Evolutionary conservation across 2,113 vertebrate genomes (phyloP), one percentile per base, ranked within the genome.

Genomic region (Upupa epops): DNA sequence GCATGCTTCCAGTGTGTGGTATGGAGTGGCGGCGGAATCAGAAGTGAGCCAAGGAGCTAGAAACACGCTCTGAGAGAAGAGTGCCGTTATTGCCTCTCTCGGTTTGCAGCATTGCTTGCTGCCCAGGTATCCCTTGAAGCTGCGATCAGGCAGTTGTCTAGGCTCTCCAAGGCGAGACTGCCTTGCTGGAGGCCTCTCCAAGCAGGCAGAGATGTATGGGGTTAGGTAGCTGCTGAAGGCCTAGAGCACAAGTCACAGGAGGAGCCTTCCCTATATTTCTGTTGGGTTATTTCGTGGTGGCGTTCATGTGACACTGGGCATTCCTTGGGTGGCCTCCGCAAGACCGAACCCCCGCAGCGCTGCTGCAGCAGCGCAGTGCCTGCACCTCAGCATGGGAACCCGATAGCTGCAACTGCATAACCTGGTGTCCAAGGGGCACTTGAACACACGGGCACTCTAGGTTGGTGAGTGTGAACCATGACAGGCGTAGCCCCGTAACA

Each of bases 371-470:
- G 26, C 40, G 24, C 6, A 1, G 6, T 52, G 42, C 17, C n/a
- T 21, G 36, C 18, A 5, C 28, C 31, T 60, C 8, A 3, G 16
- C 22, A 42, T 42, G 15, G 40, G 40, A 42, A n/a, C 28, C 51
- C 13, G 3, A 17, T 51, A 3, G 0, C 48, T n/a, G 4, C 55
- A 42, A 6, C 17, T 37, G 9, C 48, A 2, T 45, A 5, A 37
- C 56, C 64, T 31, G 11, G 40, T 8, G 28, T n/a, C 73, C 11
- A 9, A 65, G 73, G 3, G 46, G 55, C 46, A 11, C 36, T 61
- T 31, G 29, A 70, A n/a, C 24, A 9, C 28, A 1, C 17, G 13
- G 65, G 31, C 54, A 60, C 4, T 52, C 16, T 4, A 52, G 86
- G 32, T 48, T 76, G 64, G 56, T n/a, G n/a, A n/a, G n/a, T n/a